phyloP scores from a whole-genome alignment of 1,140 invertebrate genomes.

The Papilio aristodemus region DNA sequence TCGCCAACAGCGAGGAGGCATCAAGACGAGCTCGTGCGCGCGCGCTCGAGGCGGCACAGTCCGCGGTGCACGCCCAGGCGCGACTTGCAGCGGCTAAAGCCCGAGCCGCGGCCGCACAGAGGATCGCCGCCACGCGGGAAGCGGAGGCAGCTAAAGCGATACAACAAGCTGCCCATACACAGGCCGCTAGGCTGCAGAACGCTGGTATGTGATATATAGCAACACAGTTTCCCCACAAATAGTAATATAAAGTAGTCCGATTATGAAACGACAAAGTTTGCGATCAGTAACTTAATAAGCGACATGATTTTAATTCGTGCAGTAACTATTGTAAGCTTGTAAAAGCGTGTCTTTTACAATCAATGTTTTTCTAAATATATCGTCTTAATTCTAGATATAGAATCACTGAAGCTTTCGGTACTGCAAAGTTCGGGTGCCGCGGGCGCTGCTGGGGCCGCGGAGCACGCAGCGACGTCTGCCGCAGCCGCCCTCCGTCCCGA shows the following conservation, averaged over 20 bases:
- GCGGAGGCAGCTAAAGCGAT: slow-evolving; percentile 70
- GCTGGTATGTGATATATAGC: slow-evolving; percentile 56
- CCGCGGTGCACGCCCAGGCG: slow-evolving; percentile 67
- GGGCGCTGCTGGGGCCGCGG: slow-evolving; percentile 69
- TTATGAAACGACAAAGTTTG: too few relatives aligned
- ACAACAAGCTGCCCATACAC: slow-evolving; percentile 64
- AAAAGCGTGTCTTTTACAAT: too few relatives aligned
- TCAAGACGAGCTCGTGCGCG: slow-evolving; percentile 64
- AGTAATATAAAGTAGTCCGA: too few relatives aligned
- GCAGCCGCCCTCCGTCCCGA: slow-evolving; percentile 61
- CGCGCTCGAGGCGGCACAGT: slow-evolving; percentile 67
- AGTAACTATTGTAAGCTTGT: too few relatives aligned
- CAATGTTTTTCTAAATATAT: slow-evolving; percentile 22
- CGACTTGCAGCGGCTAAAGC: slow-evolving; percentile 69
- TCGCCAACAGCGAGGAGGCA: slow-evolving; percentile 60
- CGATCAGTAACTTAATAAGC: too few relatives aligned
- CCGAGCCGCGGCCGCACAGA: slow-evolving; percentile 67
- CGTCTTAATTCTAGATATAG: slow-evolving; percentile 53
- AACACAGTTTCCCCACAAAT: too few relatives aligned
- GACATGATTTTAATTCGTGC: too few relatives aligned
- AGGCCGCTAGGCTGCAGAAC: slow-evolving; percentile 67
- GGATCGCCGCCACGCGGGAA: slow-evolving; percentile 67
- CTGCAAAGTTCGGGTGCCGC: slow-evolving; percentile 72
- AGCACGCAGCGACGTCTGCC: slow-evolving; percentile 67
- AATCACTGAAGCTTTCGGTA: slow-evolving; percentile 68